Evolutionary conservation across 2,888 invertebrate genomes (phyloP), one percentile per base, ranked within the genome.

Genomic region (Mimas tiliae): DNA sequence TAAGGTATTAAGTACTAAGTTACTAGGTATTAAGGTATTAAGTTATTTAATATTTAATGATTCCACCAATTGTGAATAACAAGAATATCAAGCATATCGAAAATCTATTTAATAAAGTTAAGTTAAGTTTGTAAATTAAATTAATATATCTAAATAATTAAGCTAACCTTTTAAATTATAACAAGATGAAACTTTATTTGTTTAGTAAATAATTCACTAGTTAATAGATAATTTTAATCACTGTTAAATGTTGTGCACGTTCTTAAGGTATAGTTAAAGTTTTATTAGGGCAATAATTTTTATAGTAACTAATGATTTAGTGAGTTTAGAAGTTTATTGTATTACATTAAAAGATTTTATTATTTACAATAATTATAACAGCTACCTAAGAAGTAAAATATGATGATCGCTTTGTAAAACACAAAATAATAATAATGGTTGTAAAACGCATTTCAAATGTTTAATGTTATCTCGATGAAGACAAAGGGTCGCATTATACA

Each of bases 191-290:
- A 74, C 79, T 88, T 85, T 85, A 85, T 88, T 89, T 87, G 79
- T 88, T 86, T 90, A 90, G 85, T 77, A 76, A 72, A 69, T 81
- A 85, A 84, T 85, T 84, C 80, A 78, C 76, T 90, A 89, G 88
- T 82, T 76, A 72, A 76, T 88, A 90, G 84, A 85, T 90, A 89
- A 89, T 86, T 91, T 90, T 88, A 88, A 89, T 91, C 93, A 93
- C 93, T 93, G 93, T 93, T 93, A 92, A 93, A 93, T 93, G 93
- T 93, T 91, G 91, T 93, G 93, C 93, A 93, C 93, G 83, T 90
- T 90, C 84, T 82, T 88, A 87, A 86, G 79, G 72, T 71, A 85
- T 90, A 90, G 89, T 80, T 78, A 83, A 85, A 80, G 82, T 87
- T 84, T 85, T 74, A 87, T 86, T 90, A 89, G 86, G 87, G 86